A percentile compares a stretch with the other conserved stretches of the same genome.
These are phyloP conservation scores for Nemurella pictetii DNA, from an alignment of 2,888 invertebrate genomes.

Conservation along the genomic window DNA sequence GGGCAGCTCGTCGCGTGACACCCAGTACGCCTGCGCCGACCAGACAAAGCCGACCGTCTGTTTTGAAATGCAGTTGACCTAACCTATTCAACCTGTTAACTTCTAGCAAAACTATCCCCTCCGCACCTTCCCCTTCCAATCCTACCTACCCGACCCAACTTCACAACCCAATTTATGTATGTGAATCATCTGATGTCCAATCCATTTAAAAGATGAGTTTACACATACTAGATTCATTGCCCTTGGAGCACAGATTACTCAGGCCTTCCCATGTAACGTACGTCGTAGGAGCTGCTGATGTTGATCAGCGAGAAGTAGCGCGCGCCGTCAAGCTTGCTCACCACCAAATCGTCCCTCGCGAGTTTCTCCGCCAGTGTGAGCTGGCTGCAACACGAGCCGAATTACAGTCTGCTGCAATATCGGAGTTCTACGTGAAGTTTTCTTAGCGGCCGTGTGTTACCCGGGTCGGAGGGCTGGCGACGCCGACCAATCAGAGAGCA, in stretches of 20 bases:
- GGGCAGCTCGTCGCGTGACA: background rate
- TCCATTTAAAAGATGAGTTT: too few relatives aligned
- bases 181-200: too few relatives aligned
- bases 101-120: background rate
- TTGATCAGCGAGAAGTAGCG: background rate
- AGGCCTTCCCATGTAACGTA: too few relatives aligned
- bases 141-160: background rate
- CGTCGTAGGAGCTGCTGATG: background rate
- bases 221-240: too few relatives aligned
- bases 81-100: too few relatives aligned
- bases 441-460: background rate
- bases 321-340: background rate
- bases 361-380: background rate
- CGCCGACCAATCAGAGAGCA: background rate
- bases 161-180: too few relatives aligned
- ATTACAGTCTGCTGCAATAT: too few relatives aligned
- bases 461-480: too few relatives aligned
- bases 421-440: background rate
- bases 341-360: background rate
- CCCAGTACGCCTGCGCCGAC: background rate
- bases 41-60: background rate
- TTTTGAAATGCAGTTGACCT: too few relatives aligned
- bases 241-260: background rate
- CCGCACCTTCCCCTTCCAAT: background rate
- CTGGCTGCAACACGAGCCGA: background rate